Evolutionary conservation across 2,113 vertebrate species (phyloP).

Genomic region (Aspidoscelis tigris): DNA sequence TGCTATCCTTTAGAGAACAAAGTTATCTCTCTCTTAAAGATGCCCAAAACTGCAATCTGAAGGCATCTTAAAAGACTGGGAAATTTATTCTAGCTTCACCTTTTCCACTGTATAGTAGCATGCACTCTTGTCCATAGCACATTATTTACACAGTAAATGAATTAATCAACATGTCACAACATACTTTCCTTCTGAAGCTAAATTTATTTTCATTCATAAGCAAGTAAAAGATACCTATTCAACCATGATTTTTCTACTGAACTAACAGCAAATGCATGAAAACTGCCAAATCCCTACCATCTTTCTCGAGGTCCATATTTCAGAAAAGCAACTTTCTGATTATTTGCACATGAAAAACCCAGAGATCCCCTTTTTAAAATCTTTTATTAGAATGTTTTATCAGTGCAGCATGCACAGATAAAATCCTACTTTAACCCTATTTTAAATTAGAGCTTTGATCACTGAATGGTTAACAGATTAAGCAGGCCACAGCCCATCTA

Average conservation of each 20-base stretch:
- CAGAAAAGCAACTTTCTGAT: neutral
- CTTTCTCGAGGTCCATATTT: neutral
- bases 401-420: neutral
- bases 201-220: neutral
- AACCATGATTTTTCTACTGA: neutral
- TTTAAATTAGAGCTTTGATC: neutral
- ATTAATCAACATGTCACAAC: neutral
- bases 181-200: neutral
- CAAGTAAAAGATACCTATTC: neutral
- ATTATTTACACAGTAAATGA: neutral
- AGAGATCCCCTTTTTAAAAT: neutral
- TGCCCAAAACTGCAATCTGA: neutral
- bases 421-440: neutral
- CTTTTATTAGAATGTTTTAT: neutral
- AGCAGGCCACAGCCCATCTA: no score
- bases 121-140: neutral
- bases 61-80: neutral
- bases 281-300: neutral
- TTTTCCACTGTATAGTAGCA: neutral
- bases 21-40: neutral
- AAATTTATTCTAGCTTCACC: neutral
- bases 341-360: neutral
- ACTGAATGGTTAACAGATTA: neutral
- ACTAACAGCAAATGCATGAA: neutral
- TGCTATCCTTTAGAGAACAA: neutral